Base-by-base conservation (phyloP, 1,140 invertebrate species). In the Drosophila navojoa region DNA sequence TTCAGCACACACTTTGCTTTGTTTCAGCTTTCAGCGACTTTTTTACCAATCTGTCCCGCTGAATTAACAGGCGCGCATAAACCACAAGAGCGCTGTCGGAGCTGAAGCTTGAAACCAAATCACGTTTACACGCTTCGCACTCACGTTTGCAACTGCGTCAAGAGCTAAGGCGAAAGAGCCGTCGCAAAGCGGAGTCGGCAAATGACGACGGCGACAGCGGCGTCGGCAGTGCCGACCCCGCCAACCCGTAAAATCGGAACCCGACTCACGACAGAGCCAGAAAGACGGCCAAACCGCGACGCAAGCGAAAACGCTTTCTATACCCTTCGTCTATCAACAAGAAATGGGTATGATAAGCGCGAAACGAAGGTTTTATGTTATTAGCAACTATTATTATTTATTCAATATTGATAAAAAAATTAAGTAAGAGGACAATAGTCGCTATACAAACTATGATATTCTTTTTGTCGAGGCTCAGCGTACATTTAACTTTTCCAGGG, bases 61-160 rank as follows among this genome's bases (percentile, higher is more conserved):
- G 16, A 19, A 45, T 42, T 62, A 58, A 62, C 75, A 63, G 54
- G 71, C 71, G 54, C 45, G 59, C 52, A 61, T 52, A 32, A 53
- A 50, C 42, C 68, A 27, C 22, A 50, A 52, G 25, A 49, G 25
- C 49, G 55, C 55, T 54, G 22, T 29, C 27, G 32, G 25, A 61
- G 11, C 50, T 29, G 40, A 45, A 63, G 47, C 29, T 61, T 60
- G 54, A 71, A 58, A 27, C 19, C 16, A 74, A 90, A 84, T 90
- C 82, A 90, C 89, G 90, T 91, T 91, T 82, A 90, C 90, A 91
- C 90, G 90, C 90, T 82, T 86, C 78, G 81, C 75, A 79, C 85
- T 91, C 90, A 84, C 90, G 90, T 77, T 86, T 84, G 79, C 90
- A 91, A 91, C 90, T 91, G 90, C 77, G 70, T 61, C 74, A 68